Conservation (phyloP, 2,888 invertebrate species). For the Ennomos quercinarius region DNA sequence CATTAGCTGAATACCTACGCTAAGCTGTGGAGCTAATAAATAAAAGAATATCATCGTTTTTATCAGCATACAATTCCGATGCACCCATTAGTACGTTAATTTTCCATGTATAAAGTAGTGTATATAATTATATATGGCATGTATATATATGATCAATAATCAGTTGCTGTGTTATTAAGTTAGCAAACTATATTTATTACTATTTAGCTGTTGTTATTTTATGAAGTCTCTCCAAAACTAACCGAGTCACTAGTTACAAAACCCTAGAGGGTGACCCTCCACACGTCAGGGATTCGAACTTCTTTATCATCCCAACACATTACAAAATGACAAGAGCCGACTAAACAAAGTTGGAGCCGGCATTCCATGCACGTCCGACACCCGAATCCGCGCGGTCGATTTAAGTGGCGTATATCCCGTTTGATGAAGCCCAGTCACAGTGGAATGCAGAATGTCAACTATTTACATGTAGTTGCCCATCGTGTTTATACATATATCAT, state of each 20-base stretch:
- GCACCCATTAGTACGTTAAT: no score
- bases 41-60: no score
- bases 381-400: slow-evolving; percentile 54
- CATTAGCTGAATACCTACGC: no score
- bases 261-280: slow-evolving; percentile 17
- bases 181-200: no score
- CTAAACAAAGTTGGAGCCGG: slow-evolving; percentile 42
- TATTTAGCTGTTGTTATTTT: background rate
- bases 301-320: slow-evolving; percentile 36
- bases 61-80: no score
- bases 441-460: background rate
- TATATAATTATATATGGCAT: no score
- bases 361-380: slow-evolving; percentile 62
- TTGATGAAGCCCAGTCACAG: slow-evolving; percentile 35
- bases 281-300: slow-evolving; percentile 31
- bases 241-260: slow-evolving; percentile 10
- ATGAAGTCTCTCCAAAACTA: slow-evolving; percentile 16
- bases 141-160: no score
- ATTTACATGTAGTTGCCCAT: background rate
- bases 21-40: no score
- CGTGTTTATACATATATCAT: no score
- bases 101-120: no score
- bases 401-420: slow-evolving; percentile 56
- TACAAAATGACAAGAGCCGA: slow-evolving; percentile 38
- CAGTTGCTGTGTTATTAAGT: no score